phyloP scores from a whole-genome alignment of 2,888 invertebrate species.

The Onthophagus sagittarius region DNA sequence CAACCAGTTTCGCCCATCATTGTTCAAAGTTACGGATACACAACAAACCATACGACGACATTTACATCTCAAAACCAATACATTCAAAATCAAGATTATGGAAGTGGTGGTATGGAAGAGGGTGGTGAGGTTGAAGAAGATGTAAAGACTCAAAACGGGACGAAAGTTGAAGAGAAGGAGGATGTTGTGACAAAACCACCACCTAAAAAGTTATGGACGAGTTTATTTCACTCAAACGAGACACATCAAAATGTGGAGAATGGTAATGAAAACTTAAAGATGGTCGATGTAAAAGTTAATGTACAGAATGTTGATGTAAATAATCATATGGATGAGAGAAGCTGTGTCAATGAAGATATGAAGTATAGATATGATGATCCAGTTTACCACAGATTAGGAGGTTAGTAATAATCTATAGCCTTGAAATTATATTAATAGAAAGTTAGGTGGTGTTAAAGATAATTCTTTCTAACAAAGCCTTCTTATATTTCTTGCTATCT shows the following conservation, averaged over 20 bases:
- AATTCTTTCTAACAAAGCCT: too few relatives aligned
- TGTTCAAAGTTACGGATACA: neutral
- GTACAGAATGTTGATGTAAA: slow-evolving; percentile 2
- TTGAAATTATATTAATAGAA: too few relatives aligned
- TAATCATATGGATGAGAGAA: slow-evolving; percentile 24
- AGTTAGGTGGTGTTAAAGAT: too few relatives aligned
- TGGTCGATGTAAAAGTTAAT: neutral
- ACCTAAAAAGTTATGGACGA: slow-evolving; percentile 63
- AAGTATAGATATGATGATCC: slow-evolving; percentile 58
- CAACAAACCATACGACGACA: neutral
- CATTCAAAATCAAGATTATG: neutral
- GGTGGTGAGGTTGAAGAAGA: neutral
- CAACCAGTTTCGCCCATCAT: neutral
- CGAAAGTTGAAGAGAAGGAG: slow-evolving; percentile 8
- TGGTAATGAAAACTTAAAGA: slow-evolving; percentile 27
- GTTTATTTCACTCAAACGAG: slow-evolving; percentile 50
- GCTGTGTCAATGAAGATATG: slow-evolving; percentile 26
- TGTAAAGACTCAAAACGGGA: neutral
- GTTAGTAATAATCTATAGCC: slow-evolving; percentile 47
- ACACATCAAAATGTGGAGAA: slow-evolving; percentile 25
- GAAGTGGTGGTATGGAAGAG: too few relatives aligned
- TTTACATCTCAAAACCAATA: neutral
- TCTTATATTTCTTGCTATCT: too few relatives aligned
- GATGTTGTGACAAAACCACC: slow-evolving; percentile 14
- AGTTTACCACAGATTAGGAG: slow-evolving; percentile 66